Evolutionary conservation across 2,888 invertebrate species (phyloP).

Genomic region (Conomelus anceps): DNA sequence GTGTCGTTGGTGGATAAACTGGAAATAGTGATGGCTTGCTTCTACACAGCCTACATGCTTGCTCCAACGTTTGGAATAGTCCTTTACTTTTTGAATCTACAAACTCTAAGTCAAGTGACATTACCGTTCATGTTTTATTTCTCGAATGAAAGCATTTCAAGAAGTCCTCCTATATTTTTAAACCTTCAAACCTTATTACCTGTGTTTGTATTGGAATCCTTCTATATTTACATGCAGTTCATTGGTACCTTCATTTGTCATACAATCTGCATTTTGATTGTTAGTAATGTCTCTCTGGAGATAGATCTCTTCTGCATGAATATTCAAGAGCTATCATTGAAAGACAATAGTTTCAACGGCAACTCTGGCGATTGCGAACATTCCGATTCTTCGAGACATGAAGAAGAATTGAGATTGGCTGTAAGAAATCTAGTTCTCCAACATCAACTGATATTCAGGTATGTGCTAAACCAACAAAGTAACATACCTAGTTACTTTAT

Average conservation of each 20-base stretch:
- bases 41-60: neutral
- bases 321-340: neutral
- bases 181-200: neutral
- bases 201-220: neutral
- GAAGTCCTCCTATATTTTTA: neutral
- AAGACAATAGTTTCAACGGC: neutral
- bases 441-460: neutral
- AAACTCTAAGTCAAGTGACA: neutral
- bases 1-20: neutral
- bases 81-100: neutral
- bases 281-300: neutral
- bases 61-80: neutral
- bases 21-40: neutral
- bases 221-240: neutral
- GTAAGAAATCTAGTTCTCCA: neutral
- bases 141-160: neutral
- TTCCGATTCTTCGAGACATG: neutral
- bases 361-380: neutral
- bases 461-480: neutral
- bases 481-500: too few relatives aligned
- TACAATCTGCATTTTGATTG: neutral
- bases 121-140: neutral
- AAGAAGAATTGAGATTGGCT: neutral
- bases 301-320: neutral
- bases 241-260: neutral